Evolutionary conservation across 2,797 vertebrate species (phyloP), one percentile per base, ranked within the genome.

Genomic region (Acrossocheilus fasciatus): DNA sequence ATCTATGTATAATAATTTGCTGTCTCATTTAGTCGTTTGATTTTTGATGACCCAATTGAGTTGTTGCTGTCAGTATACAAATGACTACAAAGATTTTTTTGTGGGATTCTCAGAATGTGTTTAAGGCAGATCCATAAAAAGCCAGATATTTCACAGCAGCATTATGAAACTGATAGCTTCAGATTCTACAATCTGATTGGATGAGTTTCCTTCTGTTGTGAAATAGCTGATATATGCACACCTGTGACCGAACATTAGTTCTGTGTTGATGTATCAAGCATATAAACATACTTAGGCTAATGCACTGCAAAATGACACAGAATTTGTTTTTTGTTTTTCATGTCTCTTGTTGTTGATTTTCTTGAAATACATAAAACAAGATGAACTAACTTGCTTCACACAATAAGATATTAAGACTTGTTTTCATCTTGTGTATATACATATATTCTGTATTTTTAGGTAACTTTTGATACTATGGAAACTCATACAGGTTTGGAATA

Each of bases 1-100:
- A 73, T 73, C 77, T 80, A 68, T 54, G 34, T 59, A 59, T 80
- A 52, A 80, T 85, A 11, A 59, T 86, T 70, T 86, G 84, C 41
- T 39, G 52, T 73, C 54, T 80, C 30, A 73, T 86, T 80, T 39
- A 86, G 30, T 72, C 2, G 0, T 68, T 78, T 69, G 62, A 78
- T 78, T 78, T 84, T 76, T 69, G 17, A 66, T 39, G 43, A 68
- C 43, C 82, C 73, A 84, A 3, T 66, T 68, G 73, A 77, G 59
- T 34, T 39, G 23, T 47, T 39, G 23, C 6, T 66, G 59, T 36
- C 30, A 84, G 82, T 76, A 17, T 64, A 10, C 45, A n/a, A 68
- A 20, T 39, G 26, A 85, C 8, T 69, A 66, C 36, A 54, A 18
- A 57, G 39, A 43, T 64, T 6, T 84, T 85, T 79, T n/a, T 20